Percentiles rank a stretch among this genome's conserved stretches.
Evolutionary conservation across 2,888 invertebrate species (phyloP).

Genomic region (Deilephila elpenor): DNA sequence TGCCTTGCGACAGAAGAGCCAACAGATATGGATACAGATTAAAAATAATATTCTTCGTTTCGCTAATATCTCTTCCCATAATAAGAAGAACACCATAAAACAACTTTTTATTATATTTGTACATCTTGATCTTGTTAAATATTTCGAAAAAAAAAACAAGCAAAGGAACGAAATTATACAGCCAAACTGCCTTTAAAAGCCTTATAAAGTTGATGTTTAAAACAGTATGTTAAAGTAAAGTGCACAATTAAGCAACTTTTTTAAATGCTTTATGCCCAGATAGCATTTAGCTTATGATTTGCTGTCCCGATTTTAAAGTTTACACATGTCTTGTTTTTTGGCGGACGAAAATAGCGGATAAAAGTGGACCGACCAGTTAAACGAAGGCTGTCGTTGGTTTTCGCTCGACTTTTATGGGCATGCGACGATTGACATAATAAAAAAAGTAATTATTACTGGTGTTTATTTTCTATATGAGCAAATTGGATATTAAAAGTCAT

Average conservation of each 20-base stretch:
- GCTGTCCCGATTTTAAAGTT: constrained; percentile 13
- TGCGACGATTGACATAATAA: background rate
- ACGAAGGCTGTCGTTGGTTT: constrained; percentile 4
- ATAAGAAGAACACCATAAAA: too few relatives aligned
- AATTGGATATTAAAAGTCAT: too few relatives aligned
- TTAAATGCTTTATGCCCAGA: background rate
- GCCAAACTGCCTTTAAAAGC: background rate
- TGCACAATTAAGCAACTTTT: constrained; percentile 7
- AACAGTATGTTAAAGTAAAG: background rate
- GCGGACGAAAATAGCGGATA: background rate
- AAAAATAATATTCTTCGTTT: too few relatives aligned
- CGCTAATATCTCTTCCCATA: too few relatives aligned
- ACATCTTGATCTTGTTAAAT: too few relatives aligned
- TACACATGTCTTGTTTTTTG: background rate
- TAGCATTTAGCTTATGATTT: constrained; percentile 11
- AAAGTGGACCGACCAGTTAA: constrained; percentile 1
- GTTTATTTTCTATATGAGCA: background rate
- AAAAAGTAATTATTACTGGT: background rate
- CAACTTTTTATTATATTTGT: too few relatives aligned
- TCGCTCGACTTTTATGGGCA: background rate
- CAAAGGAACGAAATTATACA: constrained; percentile 8
- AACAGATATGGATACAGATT: too few relatives aligned
- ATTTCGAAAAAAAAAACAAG: background rate
- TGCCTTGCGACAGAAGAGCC: too few relatives aligned
- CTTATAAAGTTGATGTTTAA: background rate